A percentile compares a stretch with the other conserved stretches of the same genome.
Conservation (phyloP, 2,888 invertebrate genomes). For the Oscheius sp. region DNA sequence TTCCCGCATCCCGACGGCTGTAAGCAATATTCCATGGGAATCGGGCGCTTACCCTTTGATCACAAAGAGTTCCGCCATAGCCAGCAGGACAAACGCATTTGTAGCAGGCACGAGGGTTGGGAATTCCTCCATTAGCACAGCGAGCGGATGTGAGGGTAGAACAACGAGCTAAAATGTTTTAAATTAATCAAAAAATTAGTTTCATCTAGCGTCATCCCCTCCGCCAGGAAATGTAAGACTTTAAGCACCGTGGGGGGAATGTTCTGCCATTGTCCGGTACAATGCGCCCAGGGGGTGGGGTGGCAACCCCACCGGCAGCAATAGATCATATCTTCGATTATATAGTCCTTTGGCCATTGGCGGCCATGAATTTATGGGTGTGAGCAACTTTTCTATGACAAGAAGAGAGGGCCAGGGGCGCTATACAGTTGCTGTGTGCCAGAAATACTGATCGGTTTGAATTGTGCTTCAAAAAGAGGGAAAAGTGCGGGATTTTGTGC, state of each 20-base stretch:
- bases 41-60: conserved; percentile 4
- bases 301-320: too few relatives aligned
- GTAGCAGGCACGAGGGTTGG: conserved; percentile 32
- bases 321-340: too few relatives aligned
- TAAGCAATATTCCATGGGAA: not conserved
- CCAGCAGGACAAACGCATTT: conserved; percentile 38
- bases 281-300: too few relatives aligned
- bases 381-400: too few relatives aligned
- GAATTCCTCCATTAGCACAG: conserved; percentile 39
- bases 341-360: too few relatives aligned
- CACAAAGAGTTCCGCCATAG: conserved; percentile 37
- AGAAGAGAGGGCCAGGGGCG: too few relatives aligned
- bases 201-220: not conserved
- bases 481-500: too few relatives aligned
- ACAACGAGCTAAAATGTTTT: conserved; percentile 27
- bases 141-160: not conserved
- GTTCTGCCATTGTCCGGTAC: too few relatives aligned
- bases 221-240: too few relatives aligned
- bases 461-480: not conserved
- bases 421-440: not conserved
- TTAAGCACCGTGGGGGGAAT: too few relatives aligned
- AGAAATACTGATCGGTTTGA: too few relatives aligned
- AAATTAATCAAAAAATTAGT: not conserved
- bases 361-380: too few relatives aligned
- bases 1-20: conserved; percentile 29